A percentile compares a stretch with the other conserved stretches of the same genome.
phyloP scores from a whole-genome alignment of 2,113 vertebrate species.

The Pavo muticus region DNA sequence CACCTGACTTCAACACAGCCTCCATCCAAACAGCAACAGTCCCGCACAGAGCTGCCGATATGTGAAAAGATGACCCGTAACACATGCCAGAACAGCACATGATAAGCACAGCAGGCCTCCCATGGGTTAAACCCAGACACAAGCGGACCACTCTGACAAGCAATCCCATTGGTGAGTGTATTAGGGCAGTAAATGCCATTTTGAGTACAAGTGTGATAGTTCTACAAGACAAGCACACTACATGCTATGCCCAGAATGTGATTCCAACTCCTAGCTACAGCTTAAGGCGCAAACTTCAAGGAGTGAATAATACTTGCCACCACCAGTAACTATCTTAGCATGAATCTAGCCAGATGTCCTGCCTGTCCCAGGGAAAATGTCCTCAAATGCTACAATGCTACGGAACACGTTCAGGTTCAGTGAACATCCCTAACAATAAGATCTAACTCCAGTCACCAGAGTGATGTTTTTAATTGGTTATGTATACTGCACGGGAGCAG shows the following conservation, averaged over 20 bases:
- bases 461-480: background rate
- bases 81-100: background rate
- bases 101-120: background rate
- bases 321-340: background rate
- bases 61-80: background rate
- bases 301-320: background rate
- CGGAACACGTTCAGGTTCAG: background rate
- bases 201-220: background rate
- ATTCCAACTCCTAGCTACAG: background rate
- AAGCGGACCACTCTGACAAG: background rate
- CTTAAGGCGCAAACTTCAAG: background rate
- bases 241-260: accelerated
- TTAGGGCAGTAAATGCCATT: background rate
- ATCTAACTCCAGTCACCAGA: background rate
- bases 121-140: background rate
- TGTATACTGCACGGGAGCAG: background rate
- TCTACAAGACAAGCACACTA: background rate
- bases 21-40: background rate
- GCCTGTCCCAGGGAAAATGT: background rate
- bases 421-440: background rate
- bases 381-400: background rate
- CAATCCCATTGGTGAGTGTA: background rate
- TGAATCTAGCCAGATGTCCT: background rate
- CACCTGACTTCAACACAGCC: accelerated
- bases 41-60: accelerated